Base-by-base conservation (phyloP, 2,113 vertebrate genomes). In the Lophura nycthemera region DNA sequence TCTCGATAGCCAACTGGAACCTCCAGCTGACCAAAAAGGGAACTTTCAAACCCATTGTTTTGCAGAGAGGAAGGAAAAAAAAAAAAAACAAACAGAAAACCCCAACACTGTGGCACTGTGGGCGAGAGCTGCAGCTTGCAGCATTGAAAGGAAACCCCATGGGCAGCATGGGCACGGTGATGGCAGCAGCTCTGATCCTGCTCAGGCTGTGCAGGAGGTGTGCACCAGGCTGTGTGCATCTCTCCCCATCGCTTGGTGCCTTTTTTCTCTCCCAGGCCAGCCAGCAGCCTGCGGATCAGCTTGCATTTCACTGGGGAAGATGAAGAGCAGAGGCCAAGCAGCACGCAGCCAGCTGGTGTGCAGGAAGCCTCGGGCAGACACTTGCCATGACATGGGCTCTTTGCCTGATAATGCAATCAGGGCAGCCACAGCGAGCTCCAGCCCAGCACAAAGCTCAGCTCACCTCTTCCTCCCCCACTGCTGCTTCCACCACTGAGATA, bases 201-300 rank as follows among this genome's bases (percentile, higher is more conserved):
- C 16, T 52, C 25, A 52, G 50, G 25, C 25, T 2, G 13, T 0
- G n/a, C n/a, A 4, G 0, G 65, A n/a, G 56, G 10, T 18, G 17
- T 32, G 2, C 27, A 0, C 6, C 0, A 8, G 50, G 1, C 54
- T 25, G 27, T 11, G 36, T 8, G 52, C 34, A 0, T 6, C 19
- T 27, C 8, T 36, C 43, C 45, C 29, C 20, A 14, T 42, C 15
- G 20, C 69, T 27, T 12, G 36, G 6, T 32, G 73, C 43, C 34
- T n/a, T 11, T 38, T 6, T 43, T 43, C 42, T 38, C 64, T 56
- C 75, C 43, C 42, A 8, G 79, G 30, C 9, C 63, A 45, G 73
- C 43, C 3, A 75, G 63, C 56, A 11, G 27, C 40, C 59, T 45
- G 11, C n/a, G 9, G 4, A 71, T 1, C 4, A 0, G 2, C 34